phyloP scores from a whole-genome alignment of 2,113 vertebrate species.

The Tragelaphus buxtoni region DNA sequence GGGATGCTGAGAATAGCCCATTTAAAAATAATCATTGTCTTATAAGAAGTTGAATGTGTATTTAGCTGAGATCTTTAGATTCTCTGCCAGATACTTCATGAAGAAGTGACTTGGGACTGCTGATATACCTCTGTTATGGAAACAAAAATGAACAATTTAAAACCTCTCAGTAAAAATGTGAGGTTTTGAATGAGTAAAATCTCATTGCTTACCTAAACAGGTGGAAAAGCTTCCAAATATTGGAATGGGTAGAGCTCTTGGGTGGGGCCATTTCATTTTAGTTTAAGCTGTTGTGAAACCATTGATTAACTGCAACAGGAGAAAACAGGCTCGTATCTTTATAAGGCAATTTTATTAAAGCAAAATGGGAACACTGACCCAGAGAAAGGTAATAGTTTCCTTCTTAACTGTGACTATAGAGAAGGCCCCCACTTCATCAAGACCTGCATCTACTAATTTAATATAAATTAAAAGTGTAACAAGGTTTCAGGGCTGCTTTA shows the following conservation, averaged over 20 bases:
- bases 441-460: not conserved
- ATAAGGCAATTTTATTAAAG: not conserved
- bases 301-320: not conserved
- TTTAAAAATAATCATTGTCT: not conserved
- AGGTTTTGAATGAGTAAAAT: not conserved
- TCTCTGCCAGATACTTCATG: not conserved
- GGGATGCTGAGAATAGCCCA: not conserved
- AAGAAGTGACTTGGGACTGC: not conserved
- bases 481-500: not conserved
- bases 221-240: not conserved
- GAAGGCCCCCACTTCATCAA: not conserved
- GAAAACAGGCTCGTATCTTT: not conserved
- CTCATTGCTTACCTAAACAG: not conserved
- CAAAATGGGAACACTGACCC: not conserved
- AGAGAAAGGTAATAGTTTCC: not conserved
- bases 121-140: not conserved
- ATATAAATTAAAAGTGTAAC: slow-evolving; percentile 28
- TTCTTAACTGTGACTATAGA: not conserved
- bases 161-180: not conserved
- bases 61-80: not conserved
- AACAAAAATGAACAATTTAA: not conserved
- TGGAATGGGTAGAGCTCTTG: not conserved
- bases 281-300: not conserved
- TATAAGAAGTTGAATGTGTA: not conserved
- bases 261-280: not conserved